Percentiles rank a stretch among this genome's conserved stretches.
Conservation (phyloP, 2,113 vertebrate species). For the Ciconia maguari region DNA sequence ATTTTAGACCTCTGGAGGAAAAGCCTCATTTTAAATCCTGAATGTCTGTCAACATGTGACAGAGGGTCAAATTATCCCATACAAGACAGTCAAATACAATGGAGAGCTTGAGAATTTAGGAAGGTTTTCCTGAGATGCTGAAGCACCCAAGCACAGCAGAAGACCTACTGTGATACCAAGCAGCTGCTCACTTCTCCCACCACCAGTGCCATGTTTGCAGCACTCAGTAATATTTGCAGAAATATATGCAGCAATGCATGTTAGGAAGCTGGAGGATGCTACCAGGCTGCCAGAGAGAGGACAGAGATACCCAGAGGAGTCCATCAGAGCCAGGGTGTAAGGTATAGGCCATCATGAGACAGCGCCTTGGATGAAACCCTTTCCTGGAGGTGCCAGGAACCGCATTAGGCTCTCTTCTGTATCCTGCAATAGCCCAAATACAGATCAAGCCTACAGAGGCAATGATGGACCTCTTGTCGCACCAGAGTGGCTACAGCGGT, state of each 20-base stretch:
- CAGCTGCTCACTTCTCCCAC: not conserved
- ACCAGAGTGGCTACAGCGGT: not conserved
- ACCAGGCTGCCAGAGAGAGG: not conserved
- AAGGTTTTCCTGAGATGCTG: not conserved
- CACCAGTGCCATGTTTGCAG: not conserved
- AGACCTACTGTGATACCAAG: not conserved
- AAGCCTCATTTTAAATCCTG: not conserved
- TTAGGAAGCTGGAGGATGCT: not conserved
- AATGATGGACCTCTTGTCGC: not conserved
- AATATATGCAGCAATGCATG: not conserved
- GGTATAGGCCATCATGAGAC: not conserved
- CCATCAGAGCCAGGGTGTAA: not conserved
- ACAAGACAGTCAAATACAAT: not conserved
- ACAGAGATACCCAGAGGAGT: not conserved
- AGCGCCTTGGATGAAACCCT: not conserved
- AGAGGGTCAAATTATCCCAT: not conserved
- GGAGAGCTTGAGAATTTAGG: not conserved
- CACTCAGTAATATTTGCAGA: not conserved
- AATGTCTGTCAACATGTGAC: not conserved
- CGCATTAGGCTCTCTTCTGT: not conserved
- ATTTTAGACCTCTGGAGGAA: not conserved
- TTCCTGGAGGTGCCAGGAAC: not conserved
- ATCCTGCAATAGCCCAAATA: not conserved
- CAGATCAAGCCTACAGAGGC: not conserved
- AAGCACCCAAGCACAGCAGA: not conserved